phyloP scores from a whole-genome alignment of 2,797 vertebrate genomes.

The Silurus lanzhouensis region DNA sequence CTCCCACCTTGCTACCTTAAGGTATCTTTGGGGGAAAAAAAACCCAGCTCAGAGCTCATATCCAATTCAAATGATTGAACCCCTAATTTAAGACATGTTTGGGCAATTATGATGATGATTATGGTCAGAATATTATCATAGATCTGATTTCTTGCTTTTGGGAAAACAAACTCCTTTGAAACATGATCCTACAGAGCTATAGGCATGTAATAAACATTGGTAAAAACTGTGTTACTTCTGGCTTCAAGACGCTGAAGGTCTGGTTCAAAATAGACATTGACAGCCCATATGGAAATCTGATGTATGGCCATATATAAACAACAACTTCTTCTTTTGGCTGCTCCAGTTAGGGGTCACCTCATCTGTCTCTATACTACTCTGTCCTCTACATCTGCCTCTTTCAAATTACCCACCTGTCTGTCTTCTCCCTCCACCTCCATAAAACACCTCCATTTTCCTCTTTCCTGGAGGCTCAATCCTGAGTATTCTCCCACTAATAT shows the following conservation, averaged over 20 bases:
- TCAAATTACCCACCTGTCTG: too few relatives aligned
- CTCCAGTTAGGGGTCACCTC: too few relatives aligned
- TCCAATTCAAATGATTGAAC: slow-evolving; percentile 1
- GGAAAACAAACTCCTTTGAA: neutral
- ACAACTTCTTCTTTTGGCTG: too few relatives aligned
- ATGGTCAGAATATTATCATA: neutral
- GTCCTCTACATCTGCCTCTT: too few relatives aligned
- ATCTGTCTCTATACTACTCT: too few relatives aligned
- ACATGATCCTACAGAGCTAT: neutral
- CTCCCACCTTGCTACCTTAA: neutral
- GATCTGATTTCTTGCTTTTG: neutral
- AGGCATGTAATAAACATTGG: neutral
- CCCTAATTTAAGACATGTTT: neutral
- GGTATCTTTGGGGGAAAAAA: neutral
- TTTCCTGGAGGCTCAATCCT: too few relatives aligned
- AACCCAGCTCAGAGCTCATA: slow-evolving; percentile 8
- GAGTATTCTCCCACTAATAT: too few relatives aligned
- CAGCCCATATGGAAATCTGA: too few relatives aligned
- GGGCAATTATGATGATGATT: slow-evolving; percentile 4
- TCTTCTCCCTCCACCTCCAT: too few relatives aligned
- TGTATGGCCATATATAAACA: too few relatives aligned
- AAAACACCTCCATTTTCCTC: too few relatives aligned
- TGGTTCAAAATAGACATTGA: neutral
- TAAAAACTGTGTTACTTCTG: too few relatives aligned
- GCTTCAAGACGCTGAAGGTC: slow-evolving; percentile 54